A percentile compares a stretch with the other conserved stretches of the same genome.
These are phyloP conservation scores for Antheraea yamamai DNA, from an alignment of 2,888 invertebrate species.

Conservation along the genomic window DNA sequence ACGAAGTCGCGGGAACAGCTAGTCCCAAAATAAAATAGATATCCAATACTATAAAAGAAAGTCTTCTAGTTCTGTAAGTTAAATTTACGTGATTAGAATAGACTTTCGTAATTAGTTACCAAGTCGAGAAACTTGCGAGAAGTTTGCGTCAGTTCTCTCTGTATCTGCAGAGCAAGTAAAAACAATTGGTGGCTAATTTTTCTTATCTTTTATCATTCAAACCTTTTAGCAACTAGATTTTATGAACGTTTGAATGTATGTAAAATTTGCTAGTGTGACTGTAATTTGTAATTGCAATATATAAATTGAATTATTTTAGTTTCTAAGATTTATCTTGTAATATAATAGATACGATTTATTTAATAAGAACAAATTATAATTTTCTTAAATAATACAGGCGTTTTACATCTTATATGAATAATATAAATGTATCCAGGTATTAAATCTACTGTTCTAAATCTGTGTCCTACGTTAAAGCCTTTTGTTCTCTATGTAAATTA, in stretches of 20 bases:
- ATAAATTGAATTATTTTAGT: not conserved
- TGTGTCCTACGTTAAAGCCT: not conserved
- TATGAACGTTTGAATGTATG: too few species aligned
- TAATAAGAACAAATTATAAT: not conserved
- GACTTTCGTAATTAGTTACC: not conserved
- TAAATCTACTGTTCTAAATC: not conserved
- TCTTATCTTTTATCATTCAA: too few species aligned
- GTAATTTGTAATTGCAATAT: too few species aligned
- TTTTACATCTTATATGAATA: not conserved
- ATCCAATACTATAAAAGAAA: not conserved
- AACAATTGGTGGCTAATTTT: too few species aligned
- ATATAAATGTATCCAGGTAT: not conserved
- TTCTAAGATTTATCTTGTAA: not conserved
- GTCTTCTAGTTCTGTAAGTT: not conserved
- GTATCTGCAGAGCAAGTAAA: not conserved
- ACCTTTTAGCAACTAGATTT: too few species aligned
- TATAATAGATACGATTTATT: not conserved
- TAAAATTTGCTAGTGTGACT: too few species aligned
- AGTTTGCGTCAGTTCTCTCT: not conserved
- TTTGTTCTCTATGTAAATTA: conserved; percentile 3
- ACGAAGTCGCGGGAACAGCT: too few species aligned
- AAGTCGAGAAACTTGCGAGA: not conserved
- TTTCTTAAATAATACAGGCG: not conserved
- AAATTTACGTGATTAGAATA: not conserved
- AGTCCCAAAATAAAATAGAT: not conserved